Evolutionary conservation across 2,113 vertebrate genomes (phyloP).

Genomic region (Hyaena hyaena): DNA sequence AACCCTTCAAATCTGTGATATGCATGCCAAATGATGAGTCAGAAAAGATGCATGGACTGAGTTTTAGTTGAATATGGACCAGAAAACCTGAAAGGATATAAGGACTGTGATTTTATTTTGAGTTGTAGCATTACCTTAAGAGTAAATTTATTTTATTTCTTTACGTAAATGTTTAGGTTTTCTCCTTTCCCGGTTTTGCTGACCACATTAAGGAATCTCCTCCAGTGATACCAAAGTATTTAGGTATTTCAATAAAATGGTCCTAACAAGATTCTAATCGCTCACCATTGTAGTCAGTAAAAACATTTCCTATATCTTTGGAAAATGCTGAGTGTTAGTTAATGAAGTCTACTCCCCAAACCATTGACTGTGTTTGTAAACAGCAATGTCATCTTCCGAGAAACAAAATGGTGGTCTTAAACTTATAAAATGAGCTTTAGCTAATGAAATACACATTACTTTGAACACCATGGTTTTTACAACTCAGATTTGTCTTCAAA

Average conservation of each 20-base stretch:
- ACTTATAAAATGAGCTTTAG: neutral
- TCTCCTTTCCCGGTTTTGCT: slow-evolving; percentile 78
- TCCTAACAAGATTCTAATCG: slow-evolving; percentile 26
- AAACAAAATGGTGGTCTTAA: neutral
- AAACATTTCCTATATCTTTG: neutral
- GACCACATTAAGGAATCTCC: slow-evolving; percentile 68
- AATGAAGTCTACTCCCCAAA: neutral
- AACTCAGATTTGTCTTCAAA: neutral
- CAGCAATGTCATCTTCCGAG: neutral
- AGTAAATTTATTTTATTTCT: slow-evolving; percentile 81
- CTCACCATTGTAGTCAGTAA: neutral
- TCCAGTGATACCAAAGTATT: slow-evolving; percentile 14
- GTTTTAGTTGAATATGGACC: slow-evolving; percentile 90
- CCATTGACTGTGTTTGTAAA: neutral
- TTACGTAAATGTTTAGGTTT: slow-evolving; percentile 67
- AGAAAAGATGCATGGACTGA: slow-evolving; percentile 88
- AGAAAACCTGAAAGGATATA: slow-evolving; percentile 89
- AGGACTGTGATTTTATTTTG: slow-evolving; percentile 98
- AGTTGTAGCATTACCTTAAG: slow-evolving; percentile 81
- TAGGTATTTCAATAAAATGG: slow-evolving; percentile 44
- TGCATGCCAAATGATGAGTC: slow-evolving; percentile 83
- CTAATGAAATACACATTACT: neutral
- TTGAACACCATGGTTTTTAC: neutral
- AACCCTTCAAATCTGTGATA: slow-evolving; percentile 85
- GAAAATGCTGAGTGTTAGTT: slow-evolving; percentile 46